Evolutionary conservation across 2,113 vertebrate genomes (phyloP).

Genomic region (Heliornis fulica): DNA sequence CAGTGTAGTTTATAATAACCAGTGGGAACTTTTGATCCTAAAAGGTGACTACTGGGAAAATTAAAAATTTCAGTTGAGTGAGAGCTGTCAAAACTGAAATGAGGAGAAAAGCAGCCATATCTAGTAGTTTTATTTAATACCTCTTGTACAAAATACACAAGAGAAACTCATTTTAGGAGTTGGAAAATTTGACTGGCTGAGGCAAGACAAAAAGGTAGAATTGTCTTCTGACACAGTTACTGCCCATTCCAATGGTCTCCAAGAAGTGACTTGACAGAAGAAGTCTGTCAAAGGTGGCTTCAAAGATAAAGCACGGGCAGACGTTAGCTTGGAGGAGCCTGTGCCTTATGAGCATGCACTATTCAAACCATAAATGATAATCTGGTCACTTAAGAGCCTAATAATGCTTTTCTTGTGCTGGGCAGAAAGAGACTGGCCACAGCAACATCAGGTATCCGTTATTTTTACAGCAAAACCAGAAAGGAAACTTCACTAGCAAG

Average conservation of each 20-base stretch:
- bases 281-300: background rate
- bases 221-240: background rate
- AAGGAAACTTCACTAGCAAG: background rate
- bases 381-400: background rate
- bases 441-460: background rate
- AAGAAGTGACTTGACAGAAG: background rate
- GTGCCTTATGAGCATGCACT: background rate
- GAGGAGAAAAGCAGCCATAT: background rate
- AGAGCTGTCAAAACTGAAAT: background rate
- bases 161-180: background rate
- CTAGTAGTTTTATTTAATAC: background rate
- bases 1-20: background rate
- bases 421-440: background rate
- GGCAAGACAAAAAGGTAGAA: background rate
- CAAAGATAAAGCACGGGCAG: background rate
- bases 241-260: background rate
- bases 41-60: background rate
- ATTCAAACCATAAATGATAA: background rate
- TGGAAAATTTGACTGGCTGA: background rate
- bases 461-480: background rate
- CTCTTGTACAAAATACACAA: background rate
- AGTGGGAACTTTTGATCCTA: background rate
- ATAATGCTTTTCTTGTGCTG: background rate
- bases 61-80: background rate
- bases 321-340: background rate